A percentile compares a stretch with the other conserved stretches of the same genome.
Evolutionary conservation across 2,888 invertebrate species (phyloP).

Genomic region (Chrysolina americana): DNA sequence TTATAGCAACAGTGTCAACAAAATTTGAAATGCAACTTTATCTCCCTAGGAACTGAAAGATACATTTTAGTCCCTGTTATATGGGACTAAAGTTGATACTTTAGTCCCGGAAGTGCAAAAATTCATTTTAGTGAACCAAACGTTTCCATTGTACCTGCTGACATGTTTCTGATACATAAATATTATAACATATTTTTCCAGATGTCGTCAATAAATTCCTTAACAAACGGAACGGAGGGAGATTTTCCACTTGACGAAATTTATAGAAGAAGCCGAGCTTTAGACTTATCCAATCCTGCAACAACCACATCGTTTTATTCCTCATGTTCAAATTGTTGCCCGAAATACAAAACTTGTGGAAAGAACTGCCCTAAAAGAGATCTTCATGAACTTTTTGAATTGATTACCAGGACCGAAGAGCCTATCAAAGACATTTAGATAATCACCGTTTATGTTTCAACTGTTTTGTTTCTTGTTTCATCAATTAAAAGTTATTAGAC

Average conservation of each 20-base stretch:
- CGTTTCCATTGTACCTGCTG: too few species aligned
- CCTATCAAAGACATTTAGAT: slow-evolving; percentile 29
- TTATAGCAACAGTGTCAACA: too few species aligned
- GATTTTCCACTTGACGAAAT: slow-evolving; percentile 46
- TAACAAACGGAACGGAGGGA: slow-evolving; percentile 37
- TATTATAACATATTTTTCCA: slow-evolving; percentile 47
- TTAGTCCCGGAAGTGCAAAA: too few species aligned
- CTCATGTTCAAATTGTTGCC: slow-evolving; percentile 48
- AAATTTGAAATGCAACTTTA: too few species aligned
- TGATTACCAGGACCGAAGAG: slow-evolving; percentile 33
- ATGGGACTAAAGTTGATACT: too few species aligned
- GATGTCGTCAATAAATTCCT: slow-evolving; percentile 51
- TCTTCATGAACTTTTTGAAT: slow-evolving; percentile 31
- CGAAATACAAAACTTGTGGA: slow-evolving; percentile 11
- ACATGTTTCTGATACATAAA: too few species aligned
- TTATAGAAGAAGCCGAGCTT: slow-evolving; percentile 40
- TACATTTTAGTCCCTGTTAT: too few species aligned
- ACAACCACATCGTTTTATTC: slow-evolving; percentile 48
- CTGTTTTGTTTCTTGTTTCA: neutral
- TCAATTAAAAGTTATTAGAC: neutral
- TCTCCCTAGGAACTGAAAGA: too few species aligned
- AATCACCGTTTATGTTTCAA: neutral
- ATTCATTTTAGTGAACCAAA: too few species aligned
- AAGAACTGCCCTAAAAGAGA: slow-evolving; percentile 8
- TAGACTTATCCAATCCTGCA: slow-evolving; percentile 40